Conservation (phyloP, 2,888 invertebrate species). For the Helicoverpa assulta region DNA sequence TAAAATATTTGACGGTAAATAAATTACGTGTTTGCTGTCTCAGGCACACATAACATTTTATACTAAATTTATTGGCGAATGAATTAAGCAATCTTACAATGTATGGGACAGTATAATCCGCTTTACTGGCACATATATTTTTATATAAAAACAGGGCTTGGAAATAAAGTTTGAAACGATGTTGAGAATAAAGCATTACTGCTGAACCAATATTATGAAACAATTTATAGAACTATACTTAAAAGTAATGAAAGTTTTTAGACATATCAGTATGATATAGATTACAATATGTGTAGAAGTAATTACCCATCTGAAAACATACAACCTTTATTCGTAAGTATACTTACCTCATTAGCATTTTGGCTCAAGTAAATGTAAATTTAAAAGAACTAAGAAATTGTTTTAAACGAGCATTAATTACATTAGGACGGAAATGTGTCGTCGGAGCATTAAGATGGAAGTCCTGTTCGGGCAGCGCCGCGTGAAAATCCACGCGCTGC, state of each 20-base stretch:
- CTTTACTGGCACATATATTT: constrained; percentile 22
- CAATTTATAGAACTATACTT: too few relatives aligned
- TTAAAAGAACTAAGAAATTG: constrained; percentile 19
- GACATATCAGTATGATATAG: too few relatives aligned
- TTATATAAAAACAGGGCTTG: constrained; percentile 11
- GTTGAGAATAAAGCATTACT: neutral
- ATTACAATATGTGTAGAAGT: too few relatives aligned
- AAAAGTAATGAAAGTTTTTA: too few relatives aligned
- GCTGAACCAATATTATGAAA: too few relatives aligned
- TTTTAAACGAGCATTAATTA: constrained; percentile 44
- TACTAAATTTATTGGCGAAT: constrained; percentile 52
- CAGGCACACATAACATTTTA: constrained; percentile 36
- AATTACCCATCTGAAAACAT: too few relatives aligned
- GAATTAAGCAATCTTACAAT: constrained; percentile 39
- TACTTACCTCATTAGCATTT: neutral
- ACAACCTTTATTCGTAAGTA: too few relatives aligned
- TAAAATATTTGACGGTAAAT: constrained; percentile 58
- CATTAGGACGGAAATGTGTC: constrained; percentile 69
- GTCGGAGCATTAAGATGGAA: constrained; percentile 79
- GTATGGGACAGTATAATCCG: constrained; percentile 27
- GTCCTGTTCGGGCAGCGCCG: constrained; percentile 79
- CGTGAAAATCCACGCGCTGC: constrained; percentile 73
- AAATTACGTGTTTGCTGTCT: constrained; percentile 43
- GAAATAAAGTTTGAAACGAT: constrained; percentile 7
- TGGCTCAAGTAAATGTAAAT: neutral